Evolutionary conservation across 2,797 vertebrate genomes (phyloP).

Genomic region (Tarsius wallacei): DNA sequence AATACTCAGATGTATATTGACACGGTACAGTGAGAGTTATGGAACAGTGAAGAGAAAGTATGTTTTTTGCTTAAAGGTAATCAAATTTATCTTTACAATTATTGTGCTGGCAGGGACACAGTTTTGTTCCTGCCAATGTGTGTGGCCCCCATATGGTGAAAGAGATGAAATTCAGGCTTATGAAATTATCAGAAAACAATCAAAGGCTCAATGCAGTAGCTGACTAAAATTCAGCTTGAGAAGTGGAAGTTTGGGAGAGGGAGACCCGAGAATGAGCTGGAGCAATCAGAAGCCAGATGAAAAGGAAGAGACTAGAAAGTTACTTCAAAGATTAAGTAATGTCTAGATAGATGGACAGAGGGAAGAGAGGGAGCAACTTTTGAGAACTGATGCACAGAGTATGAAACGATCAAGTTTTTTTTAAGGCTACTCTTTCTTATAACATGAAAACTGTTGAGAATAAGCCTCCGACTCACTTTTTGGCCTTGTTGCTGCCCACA

Average conservation of each 20-base stretch:
- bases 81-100: not conserved
- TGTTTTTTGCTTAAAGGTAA: not conserved
- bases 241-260: not conserved
- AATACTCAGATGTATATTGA: not conserved
- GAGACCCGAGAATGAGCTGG: not conserved
- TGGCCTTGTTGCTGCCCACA: not conserved
- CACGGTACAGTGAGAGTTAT: not conserved
- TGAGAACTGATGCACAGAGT: not conserved
- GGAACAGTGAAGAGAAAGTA: not conserved
- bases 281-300: not conserved
- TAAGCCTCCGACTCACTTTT: not conserved
- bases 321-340: not conserved
- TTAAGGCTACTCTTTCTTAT: not conserved
- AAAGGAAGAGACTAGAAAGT: not conserved
- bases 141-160: not conserved
- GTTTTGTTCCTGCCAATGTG: not conserved
- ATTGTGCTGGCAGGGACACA: not conserved
- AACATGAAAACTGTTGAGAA: not conserved
- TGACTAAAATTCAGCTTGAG: not conserved
- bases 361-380: not conserved
- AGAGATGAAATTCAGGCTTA: not conserved
- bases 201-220: not conserved
- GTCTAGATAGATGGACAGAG: not conserved
- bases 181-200: not conserved
- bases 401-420: not conserved